Evolutionary conservation across 2,888 invertebrate genomes (phyloP), one percentile per base, ranked within the genome.

Genomic region (Hydrotaea cyrtoneurina): DNA sequence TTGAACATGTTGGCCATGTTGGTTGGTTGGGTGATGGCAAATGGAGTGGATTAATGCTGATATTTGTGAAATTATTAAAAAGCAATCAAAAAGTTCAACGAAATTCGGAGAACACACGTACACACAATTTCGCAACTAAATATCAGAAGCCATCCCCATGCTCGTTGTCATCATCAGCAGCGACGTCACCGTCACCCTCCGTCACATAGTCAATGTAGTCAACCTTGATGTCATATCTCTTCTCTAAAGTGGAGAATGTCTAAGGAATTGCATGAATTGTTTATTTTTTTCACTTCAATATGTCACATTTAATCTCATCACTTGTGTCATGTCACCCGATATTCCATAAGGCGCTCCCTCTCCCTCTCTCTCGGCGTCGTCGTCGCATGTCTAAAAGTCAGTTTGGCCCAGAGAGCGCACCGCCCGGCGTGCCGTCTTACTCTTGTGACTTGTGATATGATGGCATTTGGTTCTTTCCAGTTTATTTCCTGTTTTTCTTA

Each of bases 231-330:
- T 39, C 71, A 53, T 31, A 36, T 36, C 36, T 36, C 4, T 36
- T n/a, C n/a, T n/a, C n/a, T n/a, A 8, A 36, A n/a, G n/a, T 8
- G 39, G 3, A 10, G 39, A 39, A 39, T 39, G 7, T 31, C 72
- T 31, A 31, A 62, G 62, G n/a, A 62, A 62, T 31, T 62, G 62
- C 62, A 31, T 31, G 62, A 62, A 62, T 62, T 62, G 31, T 62
- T 62, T 31, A 62, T 31, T 31, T 62, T 62, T 71, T 81, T 64
- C 13, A 73, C n/a, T 36, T 81, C 46, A 53, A 73, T 81, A 71
- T 82, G 82, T 74, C 74, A 69, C 74, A 73, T 57, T 82, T 74
- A 82, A 78, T 82, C 50, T 53, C 21, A 21, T 69, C 78, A 59
- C 36, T 53, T 26, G 10, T 43, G 55, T 55, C 73, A 46, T 36